Evolutionary conservation across 2,797 vertebrate genomes (phyloP).

Genomic region (Tauraco hartlaubi): DNA sequence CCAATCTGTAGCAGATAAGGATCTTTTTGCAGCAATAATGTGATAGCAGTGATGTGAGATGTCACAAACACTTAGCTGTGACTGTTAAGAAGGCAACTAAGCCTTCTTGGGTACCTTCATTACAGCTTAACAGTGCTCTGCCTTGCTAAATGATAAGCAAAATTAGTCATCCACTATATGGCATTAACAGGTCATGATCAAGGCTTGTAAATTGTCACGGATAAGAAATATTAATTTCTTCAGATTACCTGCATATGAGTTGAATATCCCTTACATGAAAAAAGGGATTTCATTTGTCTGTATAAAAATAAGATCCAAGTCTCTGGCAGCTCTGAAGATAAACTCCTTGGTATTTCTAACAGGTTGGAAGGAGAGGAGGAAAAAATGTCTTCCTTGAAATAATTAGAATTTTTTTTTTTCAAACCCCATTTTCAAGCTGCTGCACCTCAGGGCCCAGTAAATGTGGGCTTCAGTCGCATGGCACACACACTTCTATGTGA

Average conservation of each 20-base stretch:
- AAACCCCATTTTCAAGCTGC: not conserved
- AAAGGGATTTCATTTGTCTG: not conserved
- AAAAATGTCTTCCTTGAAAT: not conserved
- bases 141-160: not conserved
- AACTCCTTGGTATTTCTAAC: not conserved
- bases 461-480: fast-evolving
- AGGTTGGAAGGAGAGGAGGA: not conserved
- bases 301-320: not conserved
- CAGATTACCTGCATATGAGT: not conserved
- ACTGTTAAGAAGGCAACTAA: not conserved
- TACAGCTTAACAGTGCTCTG: not conserved
- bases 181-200: not conserved
- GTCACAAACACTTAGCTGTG: fast-evolving
- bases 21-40: not conserved
- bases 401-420: not conserved
- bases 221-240: not conserved
- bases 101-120: not conserved
- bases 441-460: not conserved
- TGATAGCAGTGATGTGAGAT: not conserved
- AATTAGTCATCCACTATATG: not conserved
- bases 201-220: not conserved
- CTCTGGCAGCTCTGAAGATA: not conserved
- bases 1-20: not conserved
- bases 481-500: not conserved
- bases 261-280: not conserved